Conservation (phyloP, 2,113 vertebrate genomes). For the Thamnophis sirtalis region DNA sequence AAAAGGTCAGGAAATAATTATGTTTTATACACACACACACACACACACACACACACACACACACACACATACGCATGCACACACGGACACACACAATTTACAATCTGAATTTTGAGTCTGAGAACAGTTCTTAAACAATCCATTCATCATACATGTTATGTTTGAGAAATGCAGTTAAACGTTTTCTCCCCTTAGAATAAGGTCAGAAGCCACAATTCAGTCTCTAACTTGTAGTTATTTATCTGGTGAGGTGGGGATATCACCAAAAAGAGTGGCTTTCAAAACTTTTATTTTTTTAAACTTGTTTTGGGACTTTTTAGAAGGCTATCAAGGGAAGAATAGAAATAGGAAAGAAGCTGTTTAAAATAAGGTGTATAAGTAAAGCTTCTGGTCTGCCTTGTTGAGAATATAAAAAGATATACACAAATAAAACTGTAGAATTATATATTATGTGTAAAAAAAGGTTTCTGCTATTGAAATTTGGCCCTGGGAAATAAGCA, state of each 20-base stretch:
- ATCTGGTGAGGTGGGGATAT: not conserved
- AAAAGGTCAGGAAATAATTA: slow-evolving; percentile 30
- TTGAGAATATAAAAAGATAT: not conserved
- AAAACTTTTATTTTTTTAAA: not conserved
- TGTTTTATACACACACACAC: no score
- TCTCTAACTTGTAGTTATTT: not conserved
- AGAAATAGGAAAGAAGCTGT: not conserved
- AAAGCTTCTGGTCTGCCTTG: not conserved
- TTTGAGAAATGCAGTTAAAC: not conserved
- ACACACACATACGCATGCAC: no score
- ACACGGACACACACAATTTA: no score
- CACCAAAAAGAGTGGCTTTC: not conserved
- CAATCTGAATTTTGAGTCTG: not conserved
- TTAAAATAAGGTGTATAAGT: not conserved
- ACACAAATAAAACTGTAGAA: not conserved
- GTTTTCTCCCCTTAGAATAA: not conserved
- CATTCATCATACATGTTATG: not conserved
- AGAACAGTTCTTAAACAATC: not conserved
- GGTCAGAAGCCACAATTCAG: not conserved
- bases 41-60: no score
- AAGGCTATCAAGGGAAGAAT: not conserved
- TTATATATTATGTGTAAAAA: not conserved
- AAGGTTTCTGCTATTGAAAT: not conserved
- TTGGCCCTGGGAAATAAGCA: not conserved
- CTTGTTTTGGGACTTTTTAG: not conserved